Conservation (phyloP, 2,113 vertebrate genomes). For the Oxyruncus cristatus region DNA sequence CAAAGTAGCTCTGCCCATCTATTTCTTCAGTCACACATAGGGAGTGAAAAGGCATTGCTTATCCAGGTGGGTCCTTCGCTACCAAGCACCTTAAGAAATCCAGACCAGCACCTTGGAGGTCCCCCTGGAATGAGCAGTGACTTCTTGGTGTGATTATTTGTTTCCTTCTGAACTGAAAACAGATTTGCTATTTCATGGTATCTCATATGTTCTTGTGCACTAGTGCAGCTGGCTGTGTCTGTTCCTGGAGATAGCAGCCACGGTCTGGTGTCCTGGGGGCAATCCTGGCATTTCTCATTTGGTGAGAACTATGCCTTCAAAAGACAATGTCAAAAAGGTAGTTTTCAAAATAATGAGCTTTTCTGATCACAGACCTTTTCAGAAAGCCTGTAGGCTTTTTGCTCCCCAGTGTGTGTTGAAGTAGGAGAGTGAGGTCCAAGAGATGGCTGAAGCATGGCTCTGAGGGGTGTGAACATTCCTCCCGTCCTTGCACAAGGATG, state of each 20-base stretch:
- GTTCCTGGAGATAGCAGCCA: neutral
- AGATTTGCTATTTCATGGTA: neutral
- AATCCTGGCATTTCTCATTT: neutral
- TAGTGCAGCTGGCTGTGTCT: neutral
- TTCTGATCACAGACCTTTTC: neutral
- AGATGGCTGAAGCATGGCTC: neutral
- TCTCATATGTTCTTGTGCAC: neutral
- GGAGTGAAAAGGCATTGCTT: neutral
- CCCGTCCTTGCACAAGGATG: accelerated
- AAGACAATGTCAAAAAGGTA: neutral
- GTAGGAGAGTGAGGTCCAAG: neutral
- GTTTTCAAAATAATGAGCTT: neutral
- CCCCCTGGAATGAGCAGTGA: neutral
- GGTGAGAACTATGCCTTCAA: neutral
- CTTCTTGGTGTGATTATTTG: neutral
- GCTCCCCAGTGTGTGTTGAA: neutral
- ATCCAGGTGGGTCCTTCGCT: slow-evolving; percentile 38
- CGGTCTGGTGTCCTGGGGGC: neutral
- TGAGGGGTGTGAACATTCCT: neutral
- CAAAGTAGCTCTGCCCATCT: neutral
- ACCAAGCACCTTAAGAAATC: slow-evolving; percentile 55
- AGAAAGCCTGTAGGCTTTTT: neutral
- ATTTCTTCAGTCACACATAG: neutral
- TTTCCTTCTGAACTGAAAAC: neutral
- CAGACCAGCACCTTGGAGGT: slow-evolving; percentile 45